These are phyloP conservation scores for Microcebus tavaratra DNA, from an alignment of 2,113 vertebrate species.

Conservation along the genomic window DNA sequence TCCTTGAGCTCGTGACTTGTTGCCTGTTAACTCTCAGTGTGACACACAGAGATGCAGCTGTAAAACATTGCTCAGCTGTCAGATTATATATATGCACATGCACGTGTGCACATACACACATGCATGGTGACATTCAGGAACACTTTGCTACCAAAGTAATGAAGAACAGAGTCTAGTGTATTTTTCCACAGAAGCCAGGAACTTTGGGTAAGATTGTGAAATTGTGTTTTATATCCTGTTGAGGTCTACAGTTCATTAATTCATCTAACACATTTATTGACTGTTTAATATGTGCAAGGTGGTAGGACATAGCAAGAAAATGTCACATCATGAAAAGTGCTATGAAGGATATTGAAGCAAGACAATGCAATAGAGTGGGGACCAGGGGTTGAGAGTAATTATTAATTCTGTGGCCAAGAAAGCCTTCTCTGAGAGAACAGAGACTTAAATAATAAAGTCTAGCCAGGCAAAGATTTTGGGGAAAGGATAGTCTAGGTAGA, in stretches of 20 bases:
- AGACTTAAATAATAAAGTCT: background rate
- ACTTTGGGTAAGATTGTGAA: background rate
- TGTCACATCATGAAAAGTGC: background rate
- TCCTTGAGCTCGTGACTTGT: background rate
- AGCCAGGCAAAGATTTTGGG: background rate
- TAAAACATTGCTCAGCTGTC: background rate
- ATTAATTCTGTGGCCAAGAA: background rate
- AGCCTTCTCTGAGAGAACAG: background rate
- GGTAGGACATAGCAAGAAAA: background rate
- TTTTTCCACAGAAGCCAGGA: background rate
- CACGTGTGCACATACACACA: too few relatives aligned
- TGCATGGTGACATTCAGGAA: background rate
- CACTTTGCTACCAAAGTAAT: background rate
- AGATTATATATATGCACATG: background rate
- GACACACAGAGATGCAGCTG: background rate
- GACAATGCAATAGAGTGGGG: background rate
- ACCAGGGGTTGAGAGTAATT: background rate
- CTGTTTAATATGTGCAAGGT: background rate
- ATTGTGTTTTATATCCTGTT: background rate
- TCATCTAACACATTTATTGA: background rate
- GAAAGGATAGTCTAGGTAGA: background rate
- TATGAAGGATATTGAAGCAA: slow-evolving; percentile 3
- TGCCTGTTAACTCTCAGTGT: background rate
- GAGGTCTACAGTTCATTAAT: background rate
- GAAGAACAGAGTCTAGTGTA: background rate